These are phyloP conservation scores for Andrena haemorrhoa DNA, from an alignment of 2,888 invertebrate species.

Conservation along the genomic window DNA sequence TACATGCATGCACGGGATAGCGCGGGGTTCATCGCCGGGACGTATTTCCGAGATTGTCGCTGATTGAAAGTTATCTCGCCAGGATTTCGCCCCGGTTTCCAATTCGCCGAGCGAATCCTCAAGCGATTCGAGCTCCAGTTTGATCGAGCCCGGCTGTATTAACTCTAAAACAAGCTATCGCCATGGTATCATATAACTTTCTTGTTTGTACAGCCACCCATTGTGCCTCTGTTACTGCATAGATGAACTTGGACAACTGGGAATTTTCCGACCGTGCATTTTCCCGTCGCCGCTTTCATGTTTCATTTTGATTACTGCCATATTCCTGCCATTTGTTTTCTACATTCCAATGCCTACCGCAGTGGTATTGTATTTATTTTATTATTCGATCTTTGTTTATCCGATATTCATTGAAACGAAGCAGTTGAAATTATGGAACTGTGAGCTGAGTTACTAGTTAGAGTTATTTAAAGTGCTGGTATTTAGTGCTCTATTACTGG, in stretches of 20 bases:
- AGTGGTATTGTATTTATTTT: no score
- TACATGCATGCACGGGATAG: background rate
- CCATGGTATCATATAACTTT: background rate
- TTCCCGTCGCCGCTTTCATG: background rate
- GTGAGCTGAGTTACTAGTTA: no score
- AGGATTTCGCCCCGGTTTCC: constrained; percentile 29
- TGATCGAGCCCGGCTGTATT: constrained; percentile 19
- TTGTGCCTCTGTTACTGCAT: background rate
- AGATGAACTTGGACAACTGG: background rate
- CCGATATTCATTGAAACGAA: no score
- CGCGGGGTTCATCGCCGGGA: background rate
- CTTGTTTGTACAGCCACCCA: background rate
- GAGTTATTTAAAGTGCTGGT: no score
- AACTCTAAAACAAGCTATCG: constrained; percentile 18
- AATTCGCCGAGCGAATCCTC: constrained; percentile 41
- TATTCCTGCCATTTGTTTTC: background rate
- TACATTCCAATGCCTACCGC: no score
- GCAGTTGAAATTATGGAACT: no score
- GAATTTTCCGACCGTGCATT: background rate
- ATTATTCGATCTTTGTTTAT: no score
- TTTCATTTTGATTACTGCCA: background rate
- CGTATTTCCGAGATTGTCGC: constrained; percentile 16
- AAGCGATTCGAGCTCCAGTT: constrained; percentile 26
- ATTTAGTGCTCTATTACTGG: background rate
- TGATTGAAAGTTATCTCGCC: constrained; percentile 38